Evolutionary conservation across 37 sponge, comb jelly and placozoan genomes (phyloP), one percentile per base, ranked within the genome.

Genomic region (Agelas oroides): DNA sequence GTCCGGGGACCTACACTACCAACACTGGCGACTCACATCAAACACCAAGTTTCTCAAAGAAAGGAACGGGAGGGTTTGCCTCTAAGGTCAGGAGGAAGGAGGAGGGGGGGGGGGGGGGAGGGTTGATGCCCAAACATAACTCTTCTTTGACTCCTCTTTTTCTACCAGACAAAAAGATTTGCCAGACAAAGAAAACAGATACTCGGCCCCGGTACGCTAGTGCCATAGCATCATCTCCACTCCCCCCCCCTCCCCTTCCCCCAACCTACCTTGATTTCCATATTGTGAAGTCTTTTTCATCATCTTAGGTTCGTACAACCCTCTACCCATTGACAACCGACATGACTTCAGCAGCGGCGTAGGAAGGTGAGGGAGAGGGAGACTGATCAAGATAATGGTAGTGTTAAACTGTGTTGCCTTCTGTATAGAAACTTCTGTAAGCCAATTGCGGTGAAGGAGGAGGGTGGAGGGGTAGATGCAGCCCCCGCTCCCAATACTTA

Each of bases 61-160:
- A 77, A 53, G 96, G 96, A 23, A 90, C 64, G 15, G 88, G 96
- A 24, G 91, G 94, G 25, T 82, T 89, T 65, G 96, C 96, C 27
- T 93, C 95, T 15, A 95, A 90, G 88, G 95, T 94, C 46, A 46
- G 46, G 46, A 46, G 46, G 8, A 46, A 12, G 46, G 6, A 46
- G 8, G 46, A 8, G 8, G 8, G 46, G 46, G 46, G 3, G 46
- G 46, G 3, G 3, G 46, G 8, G 8, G 3, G 8, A 8, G 46
- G 8, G 8, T 46, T 8, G 6, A 12, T 46, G 46, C 8, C 46
- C 46, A 3, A 46, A 8, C 46, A 46, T 12, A 3, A 3, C 46
- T 8, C 46, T 8, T 8, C 46, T 8, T 8, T 8, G 6, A 3
- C 46, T 8, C 46, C 46, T 8, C 46, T 8, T 46, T 8, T 28